Percentiles rank a stretch among this genome's conserved stretches.
phyloP scores from a whole-genome alignment of 53 echinoderm and acorn worm genomes.

The Hippasteria phrygiana region DNA sequence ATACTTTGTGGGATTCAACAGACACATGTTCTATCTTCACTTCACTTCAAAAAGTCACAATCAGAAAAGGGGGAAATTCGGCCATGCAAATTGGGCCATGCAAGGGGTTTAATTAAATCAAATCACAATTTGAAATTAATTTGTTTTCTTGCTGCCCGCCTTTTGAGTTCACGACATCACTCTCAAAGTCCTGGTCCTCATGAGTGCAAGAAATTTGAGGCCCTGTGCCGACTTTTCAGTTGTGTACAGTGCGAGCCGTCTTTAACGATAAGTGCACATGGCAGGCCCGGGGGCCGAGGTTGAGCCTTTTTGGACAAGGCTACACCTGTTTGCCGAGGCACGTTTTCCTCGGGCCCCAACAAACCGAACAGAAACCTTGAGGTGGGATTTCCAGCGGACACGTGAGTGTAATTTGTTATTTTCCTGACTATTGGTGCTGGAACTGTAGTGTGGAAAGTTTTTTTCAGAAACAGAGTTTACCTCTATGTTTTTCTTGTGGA shows the following conservation, averaged over 20 bases:
- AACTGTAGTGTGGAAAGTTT: neutral
- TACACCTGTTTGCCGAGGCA: conserved; percentile 4
- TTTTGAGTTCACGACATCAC: no score
- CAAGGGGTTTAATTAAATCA: no score
- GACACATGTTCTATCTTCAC: no score
- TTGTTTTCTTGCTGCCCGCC: no score
- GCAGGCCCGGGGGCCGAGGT: neutral
- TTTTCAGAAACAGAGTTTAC: neutral
- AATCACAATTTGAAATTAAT: no score
- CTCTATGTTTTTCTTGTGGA: neutral
- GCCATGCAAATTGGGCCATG: no score
- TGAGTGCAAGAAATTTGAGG: neutral
- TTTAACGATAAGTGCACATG: neutral
- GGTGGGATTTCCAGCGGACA: conserved; percentile 6
- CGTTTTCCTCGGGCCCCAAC: neutral
- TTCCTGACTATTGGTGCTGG: conserved; percentile 5
- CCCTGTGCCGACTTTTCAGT: neutral
- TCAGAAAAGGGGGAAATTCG: no score
- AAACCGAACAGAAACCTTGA: conserved; percentile 16
- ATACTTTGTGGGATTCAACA: no score
- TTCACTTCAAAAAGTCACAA: no score
- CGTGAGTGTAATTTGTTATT: conserved; percentile 26
- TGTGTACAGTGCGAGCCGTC: neutral
- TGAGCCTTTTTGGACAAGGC: neutral
- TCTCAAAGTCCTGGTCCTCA: no score